Evolutionary conservation across 2,888 invertebrate species (phyloP).

Genomic region (Eupithecia insigniata): DNA sequence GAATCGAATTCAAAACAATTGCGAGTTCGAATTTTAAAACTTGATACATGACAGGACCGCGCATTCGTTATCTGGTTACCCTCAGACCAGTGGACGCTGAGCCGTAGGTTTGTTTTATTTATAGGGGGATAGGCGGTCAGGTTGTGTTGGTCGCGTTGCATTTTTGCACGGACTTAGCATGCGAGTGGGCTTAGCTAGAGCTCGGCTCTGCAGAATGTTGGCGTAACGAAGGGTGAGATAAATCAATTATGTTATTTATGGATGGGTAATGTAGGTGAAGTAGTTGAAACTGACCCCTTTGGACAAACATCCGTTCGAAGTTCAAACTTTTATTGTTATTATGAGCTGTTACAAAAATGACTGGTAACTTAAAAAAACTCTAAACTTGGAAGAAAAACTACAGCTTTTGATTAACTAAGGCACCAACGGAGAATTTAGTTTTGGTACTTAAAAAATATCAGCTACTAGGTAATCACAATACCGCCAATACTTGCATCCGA

Average conservation of each 20-base stretch:
- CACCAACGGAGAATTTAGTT: not conserved
- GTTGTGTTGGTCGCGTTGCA: slow-evolving; percentile 72
- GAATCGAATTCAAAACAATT: slow-evolving; percentile 48
- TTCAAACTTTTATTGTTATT: slow-evolving; percentile 6
- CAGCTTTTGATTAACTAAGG: not conserved
- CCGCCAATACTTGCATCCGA: too few species aligned
- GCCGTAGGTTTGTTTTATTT: slow-evolving; percentile 59
- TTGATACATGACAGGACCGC: slow-evolving; percentile 74
- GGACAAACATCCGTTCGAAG: slow-evolving; percentile 10
- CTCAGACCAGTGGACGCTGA: slow-evolving; percentile 18
- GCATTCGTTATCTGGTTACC: slow-evolving; percentile 67
- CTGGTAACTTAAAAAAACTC: not conserved
- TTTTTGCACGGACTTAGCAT: slow-evolving; percentile 80
- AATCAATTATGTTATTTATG: slow-evolving; percentile 34
- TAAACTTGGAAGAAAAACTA: not conserved
- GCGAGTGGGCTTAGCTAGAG: slow-evolving; percentile 69
- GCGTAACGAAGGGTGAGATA: slow-evolving; percentile 32
- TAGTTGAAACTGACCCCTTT: slow-evolving; percentile 23
- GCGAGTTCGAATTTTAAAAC: slow-evolving; percentile 56
- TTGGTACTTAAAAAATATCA: too few species aligned
- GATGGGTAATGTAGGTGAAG: slow-evolving; percentile 32
- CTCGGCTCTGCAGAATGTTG: slow-evolving; percentile 65
- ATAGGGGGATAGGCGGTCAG: slow-evolving; percentile 64
- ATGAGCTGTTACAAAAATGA: not conserved
- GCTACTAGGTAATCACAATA: too few species aligned